Evolutionary conservation across 2,888 invertebrate species (phyloP), one percentile per base, ranked within the genome.

Genomic region (Phoenoteleia sp.): DNA sequence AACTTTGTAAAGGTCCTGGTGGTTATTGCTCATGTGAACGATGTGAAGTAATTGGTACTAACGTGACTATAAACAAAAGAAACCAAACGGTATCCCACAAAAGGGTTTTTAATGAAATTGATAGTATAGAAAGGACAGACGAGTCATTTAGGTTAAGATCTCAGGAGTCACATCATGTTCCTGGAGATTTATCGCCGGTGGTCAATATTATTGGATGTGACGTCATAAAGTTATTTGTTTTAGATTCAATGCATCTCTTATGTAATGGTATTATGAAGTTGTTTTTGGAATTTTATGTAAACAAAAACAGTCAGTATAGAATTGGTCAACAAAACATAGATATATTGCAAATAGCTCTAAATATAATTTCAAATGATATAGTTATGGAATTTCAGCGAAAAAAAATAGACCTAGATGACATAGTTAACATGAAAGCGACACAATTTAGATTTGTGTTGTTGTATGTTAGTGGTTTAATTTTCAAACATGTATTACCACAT

Each of bases 341-440:
- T 29, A 19, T 60, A 19, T 75, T 75, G 33, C 60, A 62, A 42
- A 9, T 0, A 9, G 2, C 13, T n/a, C 36, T 66, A 7, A 23
- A 58, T 33, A 17, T 19, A 58, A 60, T 56, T 71, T 62, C 54
- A 36, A 19, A 52, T 1, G 56, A 66, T 11, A 56, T 56, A n/a
- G 39, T 56, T 36, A 15, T 39, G 7, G 89, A 88, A 64, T 89
- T 89, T 67, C 86, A 88, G 76, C 54, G 87, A 17, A 87, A 81
- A 13, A 58, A 60, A n/a, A 84, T 86, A 21, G 85, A 86, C 84
- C 42, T 75, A 7, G 13, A 15, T 17, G 54, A 76, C 5, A 54
- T 66, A n/a, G 39, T 36, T 42, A 62, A 60, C 45, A 39, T 36
- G 45, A 52, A 79, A 54, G 42, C 21, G 6, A 62, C 54, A 11